Evolutionary conservation across 2,888 invertebrate genomes (phyloP).

Genomic region (Spisula subtruncata): DNA sequence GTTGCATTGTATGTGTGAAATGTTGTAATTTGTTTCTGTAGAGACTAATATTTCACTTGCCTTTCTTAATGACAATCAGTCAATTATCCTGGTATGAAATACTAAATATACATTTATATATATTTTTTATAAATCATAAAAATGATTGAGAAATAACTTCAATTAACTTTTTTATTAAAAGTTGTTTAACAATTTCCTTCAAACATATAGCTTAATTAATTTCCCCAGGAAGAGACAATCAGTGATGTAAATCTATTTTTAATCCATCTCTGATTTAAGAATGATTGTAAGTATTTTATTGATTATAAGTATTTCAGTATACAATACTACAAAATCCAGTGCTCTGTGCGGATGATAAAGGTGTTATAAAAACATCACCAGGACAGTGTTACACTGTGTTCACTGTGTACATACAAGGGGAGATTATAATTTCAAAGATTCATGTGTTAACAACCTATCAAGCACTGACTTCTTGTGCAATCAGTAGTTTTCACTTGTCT

Average conservation of each 20-base stretch:
- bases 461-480: slow-evolving; percentile 34
- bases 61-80: too few relatives aligned
- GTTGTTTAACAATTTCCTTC: not conserved
- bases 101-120: too few relatives aligned
- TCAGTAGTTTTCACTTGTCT: not conserved
- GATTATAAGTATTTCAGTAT: not conserved
- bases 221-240: not conserved
- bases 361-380: slow-evolving; percentile 6
- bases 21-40: too few relatives aligned
- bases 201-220: not conserved
- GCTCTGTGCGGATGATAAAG: not conserved
- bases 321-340: not conserved
- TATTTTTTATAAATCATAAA: too few relatives aligned
- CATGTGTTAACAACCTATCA: not conserved
- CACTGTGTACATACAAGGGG: not conserved
- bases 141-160: too few relatives aligned
- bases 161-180: not conserved
- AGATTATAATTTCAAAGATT: slow-evolving; percentile 6
- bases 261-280: not conserved
- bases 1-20: too few relatives aligned
- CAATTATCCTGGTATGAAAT: too few relatives aligned
- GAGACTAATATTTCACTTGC: too few relatives aligned
- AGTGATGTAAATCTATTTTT: too few relatives aligned
- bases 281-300: not conserved
- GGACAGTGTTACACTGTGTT: not conserved